These are phyloP conservation scores for Phengaris alcon DNA, from an alignment of 2,888 invertebrate species.

Conservation along the genomic window DNA sequence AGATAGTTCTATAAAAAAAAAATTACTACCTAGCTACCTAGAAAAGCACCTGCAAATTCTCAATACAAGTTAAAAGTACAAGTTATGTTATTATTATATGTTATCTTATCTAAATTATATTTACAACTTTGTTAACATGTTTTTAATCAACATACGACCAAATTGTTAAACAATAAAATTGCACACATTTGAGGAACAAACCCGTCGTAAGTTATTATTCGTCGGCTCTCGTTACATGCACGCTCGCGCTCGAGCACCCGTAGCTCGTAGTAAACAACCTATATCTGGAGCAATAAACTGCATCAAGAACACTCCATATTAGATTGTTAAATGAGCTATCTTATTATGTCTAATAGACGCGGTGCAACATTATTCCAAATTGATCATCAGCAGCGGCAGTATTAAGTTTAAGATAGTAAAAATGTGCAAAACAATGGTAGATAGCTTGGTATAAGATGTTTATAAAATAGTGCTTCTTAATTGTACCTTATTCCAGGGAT, in stretches of 20 bases:
- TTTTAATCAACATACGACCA: neutral
- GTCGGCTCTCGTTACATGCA: slow-evolving; percentile 24
- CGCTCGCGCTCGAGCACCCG: neutral
- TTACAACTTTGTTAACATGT: neutral
- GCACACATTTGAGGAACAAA: neutral
- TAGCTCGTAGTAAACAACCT: slow-evolving; percentile 63
- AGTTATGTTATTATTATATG: too few relatives aligned
- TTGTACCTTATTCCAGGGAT: too few relatives aligned
- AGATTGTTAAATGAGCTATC: slow-evolving; percentile 65
- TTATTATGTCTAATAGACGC: slow-evolving; percentile 49
- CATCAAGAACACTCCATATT: slow-evolving; percentile 66
- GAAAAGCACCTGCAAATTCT: too few relatives aligned
- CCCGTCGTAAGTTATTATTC: neutral
- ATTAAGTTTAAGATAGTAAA: neutral
- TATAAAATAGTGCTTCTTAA: too few relatives aligned
- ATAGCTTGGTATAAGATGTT: neutral
- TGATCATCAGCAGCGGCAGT: neutral
- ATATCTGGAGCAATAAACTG: slow-evolving; percentile 71
- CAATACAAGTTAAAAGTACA: neutral
- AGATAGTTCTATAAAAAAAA: too few relatives aligned
- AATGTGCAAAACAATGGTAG: neutral
- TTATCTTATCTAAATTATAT: neutral
- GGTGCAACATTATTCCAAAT: slow-evolving; percentile 11
- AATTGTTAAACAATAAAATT: neutral
- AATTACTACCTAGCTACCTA: too few relatives aligned